Percentiles rank a stretch among this genome's conserved stretches.
Conservation (phyloP, 1,140 invertebrate genomes). For the Procambarus virginalis region DNA sequence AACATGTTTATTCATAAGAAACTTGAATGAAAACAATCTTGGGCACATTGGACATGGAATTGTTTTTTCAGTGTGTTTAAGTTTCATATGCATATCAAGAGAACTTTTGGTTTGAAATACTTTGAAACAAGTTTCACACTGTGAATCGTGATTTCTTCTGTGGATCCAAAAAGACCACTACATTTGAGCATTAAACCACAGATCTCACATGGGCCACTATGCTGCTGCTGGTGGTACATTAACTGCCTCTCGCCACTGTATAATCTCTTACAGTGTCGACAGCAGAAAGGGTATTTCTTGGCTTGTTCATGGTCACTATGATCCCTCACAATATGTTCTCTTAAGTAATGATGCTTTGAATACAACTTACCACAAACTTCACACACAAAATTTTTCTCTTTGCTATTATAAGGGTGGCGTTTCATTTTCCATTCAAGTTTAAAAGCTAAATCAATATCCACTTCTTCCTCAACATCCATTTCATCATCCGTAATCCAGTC, state of each 20-base stretch:
- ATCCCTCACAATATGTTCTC: conserved; percentile 40
- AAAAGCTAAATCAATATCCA: conserved; percentile 20
- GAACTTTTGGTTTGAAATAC: conserved; percentile 20
- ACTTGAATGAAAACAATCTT: conserved; percentile 34
- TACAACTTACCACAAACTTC: conserved; percentile 53
- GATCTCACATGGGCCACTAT: conserved; percentile 34
- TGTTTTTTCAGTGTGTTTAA: conserved; percentile 34
- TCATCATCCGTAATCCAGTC: conserved; percentile 63
- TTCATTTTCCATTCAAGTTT: conserved; percentile 21
- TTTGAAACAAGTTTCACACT: conserved; percentile 36
- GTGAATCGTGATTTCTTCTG: conserved; percentile 30
- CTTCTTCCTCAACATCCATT: conserved; percentile 34
- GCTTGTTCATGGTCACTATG: conserved; percentile 45
- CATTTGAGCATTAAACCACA: conserved; percentile 47
- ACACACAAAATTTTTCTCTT: conserved; percentile 55
- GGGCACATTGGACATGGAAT: conserved; percentile 41
- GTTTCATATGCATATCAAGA: conserved; percentile 34
- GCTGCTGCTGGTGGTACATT: conserved; percentile 24
- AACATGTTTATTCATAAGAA: conserved; percentile 29
- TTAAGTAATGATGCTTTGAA: conserved; percentile 34
- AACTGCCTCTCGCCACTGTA: conserved; percentile 27
- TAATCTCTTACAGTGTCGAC: conserved; percentile 39
- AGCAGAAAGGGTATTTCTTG: conserved; percentile 36
- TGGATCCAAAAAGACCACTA: conserved; percentile 28
- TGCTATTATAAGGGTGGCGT: conserved; percentile 24